Evolutionary conservation across 2,113 vertebrate species (phyloP).

Genomic region (Oncorhynchus keta): DNA sequence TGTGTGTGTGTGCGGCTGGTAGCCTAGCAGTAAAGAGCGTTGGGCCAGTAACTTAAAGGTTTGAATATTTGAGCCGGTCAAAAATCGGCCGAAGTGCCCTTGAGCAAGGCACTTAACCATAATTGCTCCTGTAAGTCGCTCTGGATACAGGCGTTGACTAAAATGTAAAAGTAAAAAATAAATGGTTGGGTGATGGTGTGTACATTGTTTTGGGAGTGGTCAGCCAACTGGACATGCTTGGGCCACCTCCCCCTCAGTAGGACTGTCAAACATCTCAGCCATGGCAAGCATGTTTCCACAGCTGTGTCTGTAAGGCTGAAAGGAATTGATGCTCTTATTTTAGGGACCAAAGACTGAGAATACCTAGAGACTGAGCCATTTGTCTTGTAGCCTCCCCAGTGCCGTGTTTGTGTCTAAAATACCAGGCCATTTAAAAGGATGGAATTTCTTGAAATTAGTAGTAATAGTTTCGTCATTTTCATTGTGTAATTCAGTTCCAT

Average conservation of each 20-base stretch:
- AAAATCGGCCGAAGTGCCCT: too few species aligned
- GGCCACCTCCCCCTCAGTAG: not conserved
- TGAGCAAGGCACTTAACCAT: too few species aligned
- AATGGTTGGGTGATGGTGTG: not conserved
- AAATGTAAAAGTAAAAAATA: not conserved
- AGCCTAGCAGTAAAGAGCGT: too few species aligned
- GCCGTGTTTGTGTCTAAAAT: not conserved
- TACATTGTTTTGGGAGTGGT: not conserved
- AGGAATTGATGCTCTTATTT: conserved; percentile 35
- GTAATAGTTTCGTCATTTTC: too few species aligned
- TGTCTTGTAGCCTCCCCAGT: conserved; percentile 2
- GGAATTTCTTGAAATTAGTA: too few species aligned
- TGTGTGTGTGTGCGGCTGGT: not conserved
- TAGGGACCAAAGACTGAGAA: conserved; percentile 10
- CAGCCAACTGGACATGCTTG: not conserved
- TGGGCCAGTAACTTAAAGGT: too few species aligned
- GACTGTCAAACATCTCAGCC: conserved; percentile 12
- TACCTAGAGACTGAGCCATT: conserved; percentile 9
- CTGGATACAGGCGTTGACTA: not conserved
- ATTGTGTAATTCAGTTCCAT: too few species aligned
- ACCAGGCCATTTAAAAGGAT: too few species aligned
- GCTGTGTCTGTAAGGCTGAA: conserved; percentile 30
- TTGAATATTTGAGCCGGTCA: too few species aligned
- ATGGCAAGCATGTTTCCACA: conserved; percentile 39
- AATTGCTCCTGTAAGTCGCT: too few species aligned